Percentiles rank a stretch among this genome's conserved stretches.
phyloP scores from a whole-genome alignment of 2,797 vertebrate genomes.

The Heterohyrax brucei region DNA sequence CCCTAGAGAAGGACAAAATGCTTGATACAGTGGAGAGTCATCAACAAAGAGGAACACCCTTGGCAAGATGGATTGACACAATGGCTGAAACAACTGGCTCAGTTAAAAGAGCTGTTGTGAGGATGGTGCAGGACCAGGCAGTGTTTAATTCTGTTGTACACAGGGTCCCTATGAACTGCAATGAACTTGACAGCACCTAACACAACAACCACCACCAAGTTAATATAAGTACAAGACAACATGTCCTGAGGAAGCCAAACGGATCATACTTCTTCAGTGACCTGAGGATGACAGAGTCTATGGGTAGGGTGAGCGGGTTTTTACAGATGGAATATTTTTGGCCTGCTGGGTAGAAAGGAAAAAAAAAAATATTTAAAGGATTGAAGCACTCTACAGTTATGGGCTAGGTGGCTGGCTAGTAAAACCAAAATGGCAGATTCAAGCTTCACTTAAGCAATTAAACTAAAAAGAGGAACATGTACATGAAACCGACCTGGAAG shows the following conservation, averaged over 20 bases:
- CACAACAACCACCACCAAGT: not conserved
- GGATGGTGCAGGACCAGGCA: too few species aligned
- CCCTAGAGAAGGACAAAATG: too few species aligned
- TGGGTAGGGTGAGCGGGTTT: not conserved
- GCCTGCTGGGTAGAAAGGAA: not conserved
- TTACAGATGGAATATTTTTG: constrained; percentile 13
- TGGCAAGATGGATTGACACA: too few species aligned
- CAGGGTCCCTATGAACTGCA: too few species aligned
- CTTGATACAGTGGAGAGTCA: too few species aligned
- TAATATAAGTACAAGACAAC: not conserved
- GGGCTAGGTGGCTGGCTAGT: not conserved
- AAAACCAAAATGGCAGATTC: constrained; percentile 40
- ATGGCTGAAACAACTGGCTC: too few species aligned
- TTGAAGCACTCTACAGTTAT: not conserved
- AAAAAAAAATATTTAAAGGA: not conserved
- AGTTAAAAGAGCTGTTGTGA: too few species aligned
- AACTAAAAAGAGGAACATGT: constrained; percentile 26
- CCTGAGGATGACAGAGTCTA: not conserved
- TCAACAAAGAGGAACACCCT: too few species aligned
- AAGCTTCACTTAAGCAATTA: constrained; percentile 51
- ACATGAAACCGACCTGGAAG: not conserved
- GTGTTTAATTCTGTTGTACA: too few species aligned
- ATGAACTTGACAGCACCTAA: too few species aligned
- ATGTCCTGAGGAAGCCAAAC: not conserved
- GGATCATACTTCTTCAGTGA: not conserved